phyloP scores from a whole-genome alignment of 2,888 invertebrate genomes.

The Rugalucina vietnamica region DNA sequence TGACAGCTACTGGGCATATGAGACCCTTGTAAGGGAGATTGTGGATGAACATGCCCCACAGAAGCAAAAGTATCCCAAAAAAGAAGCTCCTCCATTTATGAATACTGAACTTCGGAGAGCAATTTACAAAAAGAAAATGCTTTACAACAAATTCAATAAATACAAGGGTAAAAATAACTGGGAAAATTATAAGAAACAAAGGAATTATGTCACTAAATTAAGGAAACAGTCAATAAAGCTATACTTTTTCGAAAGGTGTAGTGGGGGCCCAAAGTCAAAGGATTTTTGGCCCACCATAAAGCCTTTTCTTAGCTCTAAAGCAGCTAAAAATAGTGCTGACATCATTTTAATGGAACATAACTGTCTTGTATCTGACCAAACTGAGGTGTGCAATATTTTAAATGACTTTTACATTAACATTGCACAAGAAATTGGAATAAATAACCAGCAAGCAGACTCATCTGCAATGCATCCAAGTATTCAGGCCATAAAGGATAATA shows the following conservation, averaged over 20 bases:
- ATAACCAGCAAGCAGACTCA: not conserved
- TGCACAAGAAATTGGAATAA: not conserved
- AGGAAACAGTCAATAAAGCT: not conserved
- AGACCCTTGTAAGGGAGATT: not conserved
- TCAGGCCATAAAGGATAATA: not conserved
- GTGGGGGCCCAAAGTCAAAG: not conserved
- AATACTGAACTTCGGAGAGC: not conserved
- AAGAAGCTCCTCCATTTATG: conserved; percentile 1
- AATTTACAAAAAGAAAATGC: conserved; percentile 12
- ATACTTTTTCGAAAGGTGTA: conserved; percentile 3
- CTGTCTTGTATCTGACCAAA: not conserved
- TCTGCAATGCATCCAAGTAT: not conserved
- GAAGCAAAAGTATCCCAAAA: not conserved
- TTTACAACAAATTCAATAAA: conserved; percentile 7
- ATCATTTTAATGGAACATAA: not conserved
- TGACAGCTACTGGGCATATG: not conserved
- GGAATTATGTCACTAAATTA: conserved; percentile 6
- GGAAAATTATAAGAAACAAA: conserved; percentile 7
- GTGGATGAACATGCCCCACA: not conserved
- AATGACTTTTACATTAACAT: not conserved
- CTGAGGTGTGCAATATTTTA: not conserved
- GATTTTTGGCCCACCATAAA: conserved; percentile 7
- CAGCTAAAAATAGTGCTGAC: not conserved
- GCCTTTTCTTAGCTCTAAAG: not conserved
- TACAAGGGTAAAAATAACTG: too few species aligned